Evolutionary conservation across 2,888 invertebrate genomes (phyloP).

Genomic region (Cosmia trapezina): DNA sequence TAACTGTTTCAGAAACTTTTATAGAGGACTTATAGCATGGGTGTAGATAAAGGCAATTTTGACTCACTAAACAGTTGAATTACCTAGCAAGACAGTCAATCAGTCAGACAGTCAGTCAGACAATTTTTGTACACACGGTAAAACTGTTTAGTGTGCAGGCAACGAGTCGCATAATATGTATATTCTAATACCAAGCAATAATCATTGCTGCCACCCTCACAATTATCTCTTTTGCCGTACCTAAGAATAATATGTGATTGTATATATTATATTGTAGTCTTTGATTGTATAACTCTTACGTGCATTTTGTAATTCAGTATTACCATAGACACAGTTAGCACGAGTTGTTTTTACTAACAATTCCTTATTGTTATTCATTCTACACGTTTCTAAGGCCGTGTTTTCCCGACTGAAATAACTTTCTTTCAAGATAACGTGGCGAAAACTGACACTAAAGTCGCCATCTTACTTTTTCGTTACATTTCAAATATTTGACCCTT

Average conservation of each 20-base stretch:
- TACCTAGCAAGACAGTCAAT: too few relatives aligned
- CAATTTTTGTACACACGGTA: conserved; percentile 8
- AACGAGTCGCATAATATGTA: neutral
- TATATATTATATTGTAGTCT: too few relatives aligned
- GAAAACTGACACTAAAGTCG: neutral
- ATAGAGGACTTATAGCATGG: too few relatives aligned
- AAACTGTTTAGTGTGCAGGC: neutral
- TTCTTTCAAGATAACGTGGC: neutral
- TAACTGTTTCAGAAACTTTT: too few relatives aligned
- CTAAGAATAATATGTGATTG: too few relatives aligned
- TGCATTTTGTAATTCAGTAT: conserved; percentile 4
- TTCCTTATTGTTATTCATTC: conserved; percentile 17
- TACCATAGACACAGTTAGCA: conserved; percentile 5
- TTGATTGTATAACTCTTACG: neutral
- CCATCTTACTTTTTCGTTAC: neutral
- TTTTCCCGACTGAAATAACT: neutral
- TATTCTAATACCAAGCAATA: neutral
- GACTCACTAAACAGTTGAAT: neutral
- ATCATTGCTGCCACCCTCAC: neutral
- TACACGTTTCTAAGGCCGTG: neutral
- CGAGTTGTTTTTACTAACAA: conserved; percentile 25
- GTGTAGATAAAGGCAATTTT: neutral
- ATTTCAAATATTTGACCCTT: too few relatives aligned
- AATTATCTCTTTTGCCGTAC: neutral
- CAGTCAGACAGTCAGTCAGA: too few relatives aligned